These are phyloP conservation scores for Hylia prasina DNA, from an alignment of 2,113 vertebrate species.

Conservation along the genomic window DNA sequence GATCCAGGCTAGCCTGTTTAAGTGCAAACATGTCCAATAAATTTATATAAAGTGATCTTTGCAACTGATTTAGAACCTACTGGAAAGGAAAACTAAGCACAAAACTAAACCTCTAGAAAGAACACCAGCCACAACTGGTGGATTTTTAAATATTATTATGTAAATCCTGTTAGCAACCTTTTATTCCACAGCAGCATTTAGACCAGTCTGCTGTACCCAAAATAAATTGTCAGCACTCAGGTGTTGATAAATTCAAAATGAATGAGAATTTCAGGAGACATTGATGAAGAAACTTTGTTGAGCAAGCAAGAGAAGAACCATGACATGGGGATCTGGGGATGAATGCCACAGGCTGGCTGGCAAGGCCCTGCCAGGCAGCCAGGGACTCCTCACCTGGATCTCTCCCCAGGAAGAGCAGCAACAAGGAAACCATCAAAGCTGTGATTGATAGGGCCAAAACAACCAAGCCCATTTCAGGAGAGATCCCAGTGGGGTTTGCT, in stretches of 20 bases:
- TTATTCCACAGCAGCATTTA: neutral
- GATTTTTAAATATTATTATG: neutral
- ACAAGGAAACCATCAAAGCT: neutral
- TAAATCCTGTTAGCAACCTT: neutral
- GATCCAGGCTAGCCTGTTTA: neutral
- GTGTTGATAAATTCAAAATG: accelerated
- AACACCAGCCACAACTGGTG: neutral
- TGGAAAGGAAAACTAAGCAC: neutral
- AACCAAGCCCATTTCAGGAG: neutral
- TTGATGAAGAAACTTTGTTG: neutral
- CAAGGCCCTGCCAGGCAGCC: neutral
- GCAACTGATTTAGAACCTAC: neutral
- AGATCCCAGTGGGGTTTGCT: neutral
- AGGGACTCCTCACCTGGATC: neutral
- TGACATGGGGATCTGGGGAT: accelerated
- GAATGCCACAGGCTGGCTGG: neutral
- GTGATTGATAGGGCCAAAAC: neutral
- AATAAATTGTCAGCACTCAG: neutral
- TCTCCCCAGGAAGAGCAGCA: neutral
- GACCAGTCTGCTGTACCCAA: neutral
- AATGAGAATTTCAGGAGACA: neutral
- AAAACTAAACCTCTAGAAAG: neutral
- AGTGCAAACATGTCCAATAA: neutral
- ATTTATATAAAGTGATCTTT: neutral
- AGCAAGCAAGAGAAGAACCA: neutral